Percentiles rank a stretch among this genome's conserved stretches.
phyloP scores from a whole-genome alignment of 2,797 vertebrate genomes.

The Rhadinocentrus ornatus region DNA sequence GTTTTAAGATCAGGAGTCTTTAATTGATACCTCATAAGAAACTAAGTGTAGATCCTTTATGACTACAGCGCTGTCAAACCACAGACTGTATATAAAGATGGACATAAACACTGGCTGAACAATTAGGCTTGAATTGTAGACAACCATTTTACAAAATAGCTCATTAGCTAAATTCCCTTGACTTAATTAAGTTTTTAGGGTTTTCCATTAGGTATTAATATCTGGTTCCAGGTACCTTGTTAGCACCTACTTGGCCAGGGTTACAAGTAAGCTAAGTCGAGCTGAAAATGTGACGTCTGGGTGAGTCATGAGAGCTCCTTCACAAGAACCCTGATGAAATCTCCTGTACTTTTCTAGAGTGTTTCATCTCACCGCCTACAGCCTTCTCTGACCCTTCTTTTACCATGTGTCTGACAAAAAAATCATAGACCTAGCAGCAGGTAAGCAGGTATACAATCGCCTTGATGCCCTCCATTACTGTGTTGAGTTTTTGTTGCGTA shows the following conservation, averaged over 20 bases:
- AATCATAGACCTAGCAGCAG: not conserved
- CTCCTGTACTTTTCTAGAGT: too few relatives aligned
- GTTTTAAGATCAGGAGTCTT: too few relatives aligned
- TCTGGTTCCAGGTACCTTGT: not conserved
- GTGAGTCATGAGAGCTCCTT: too few relatives aligned
- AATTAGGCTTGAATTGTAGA: not conserved
- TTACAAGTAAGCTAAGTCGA: not conserved
- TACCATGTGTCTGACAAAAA: not conserved
- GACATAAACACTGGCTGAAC: not conserved
- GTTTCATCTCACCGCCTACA: too few relatives aligned
- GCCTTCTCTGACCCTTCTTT: not conserved
- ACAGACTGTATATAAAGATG: not conserved
- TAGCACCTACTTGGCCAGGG: too few relatives aligned
- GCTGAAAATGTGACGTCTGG: too few relatives aligned
- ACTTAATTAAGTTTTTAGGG: not conserved
- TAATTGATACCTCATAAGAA: too few relatives aligned
- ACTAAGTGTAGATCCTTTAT: not conserved
- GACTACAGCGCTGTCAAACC: not conserved
- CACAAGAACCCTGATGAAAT: too few relatives aligned
- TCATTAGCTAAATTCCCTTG: too few relatives aligned
- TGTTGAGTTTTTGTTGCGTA: not conserved
- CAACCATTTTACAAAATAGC: not conserved
- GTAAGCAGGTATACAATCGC: not conserved
- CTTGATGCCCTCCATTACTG: not conserved
- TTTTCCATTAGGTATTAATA: not conserved